Evolutionary conservation across 2,888 invertebrate genomes (phyloP).

Genomic region (Meganola albula): DNA sequence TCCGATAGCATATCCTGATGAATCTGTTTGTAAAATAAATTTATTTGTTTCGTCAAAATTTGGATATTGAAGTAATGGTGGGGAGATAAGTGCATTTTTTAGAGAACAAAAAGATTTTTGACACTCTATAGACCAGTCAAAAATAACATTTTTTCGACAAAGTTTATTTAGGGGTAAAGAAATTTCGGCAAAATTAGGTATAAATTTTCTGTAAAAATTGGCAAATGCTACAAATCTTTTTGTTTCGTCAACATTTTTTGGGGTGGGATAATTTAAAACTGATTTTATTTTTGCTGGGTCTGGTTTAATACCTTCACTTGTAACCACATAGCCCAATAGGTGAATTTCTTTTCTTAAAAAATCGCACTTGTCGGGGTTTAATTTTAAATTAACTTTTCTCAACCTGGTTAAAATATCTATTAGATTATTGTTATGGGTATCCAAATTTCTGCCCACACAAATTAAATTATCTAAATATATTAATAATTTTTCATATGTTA

Average conservation of each 20-base stretch:
- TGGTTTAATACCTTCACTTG: conserved; percentile 1
- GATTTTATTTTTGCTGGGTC: conserved; percentile 4
- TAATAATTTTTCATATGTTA: background rate
- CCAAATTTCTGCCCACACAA: background rate
- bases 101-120: conserved; percentile 1
- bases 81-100: conserved; percentile 2
- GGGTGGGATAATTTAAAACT: conserved; percentile 2
- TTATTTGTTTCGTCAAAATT: conserved; percentile 3
- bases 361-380: conserved; percentile 5
- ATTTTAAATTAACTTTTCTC: background rate
- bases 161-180: background rate
- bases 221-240: conserved; percentile 4
- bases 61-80: conserved; percentile 4
- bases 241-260: conserved; percentile 1
- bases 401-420: background rate
- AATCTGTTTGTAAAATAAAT: conserved; percentile 2
- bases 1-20: conserved; percentile 1
- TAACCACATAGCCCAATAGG: conserved; percentile 1
- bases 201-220: conserved; percentile 4
- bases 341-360: conserved; percentile 4
- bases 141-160: conserved; percentile 1
- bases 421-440: background rate
- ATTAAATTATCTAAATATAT: background rate
- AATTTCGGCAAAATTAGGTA: conserved; percentile 1
- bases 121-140: conserved; percentile 2